Evolutionary conservation across 1,140 invertebrate species (phyloP).

Genomic region (Gryllus bimaculatus): DNA sequence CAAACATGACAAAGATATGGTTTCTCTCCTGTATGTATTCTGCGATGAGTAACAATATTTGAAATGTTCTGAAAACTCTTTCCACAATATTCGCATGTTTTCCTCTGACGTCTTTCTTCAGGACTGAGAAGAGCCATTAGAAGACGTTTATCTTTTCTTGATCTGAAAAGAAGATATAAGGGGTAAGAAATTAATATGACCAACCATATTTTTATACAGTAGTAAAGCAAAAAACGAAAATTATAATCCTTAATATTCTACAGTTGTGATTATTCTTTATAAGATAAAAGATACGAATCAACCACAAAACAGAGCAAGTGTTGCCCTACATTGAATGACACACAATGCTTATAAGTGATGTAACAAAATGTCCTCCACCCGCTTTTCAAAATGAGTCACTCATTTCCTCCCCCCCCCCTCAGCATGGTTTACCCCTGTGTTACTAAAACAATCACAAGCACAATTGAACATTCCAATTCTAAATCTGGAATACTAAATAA

Average conservation of each 20-base stretch:
- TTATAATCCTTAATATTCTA: neutral
- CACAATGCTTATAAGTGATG: too few relatives aligned
- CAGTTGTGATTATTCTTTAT: neutral
- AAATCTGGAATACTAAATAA: too few relatives aligned
- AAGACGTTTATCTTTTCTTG: neutral
- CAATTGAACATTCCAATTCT: too few relatives aligned
- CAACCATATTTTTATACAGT: neutral
- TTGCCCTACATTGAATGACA: too few relatives aligned
- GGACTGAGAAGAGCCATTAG: neutral
- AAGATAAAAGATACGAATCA: neutral
- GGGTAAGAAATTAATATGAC: neutral
- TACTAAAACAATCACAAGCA: too few relatives aligned
- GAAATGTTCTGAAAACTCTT: constrained; percentile 38
- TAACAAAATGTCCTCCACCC: too few relatives aligned
- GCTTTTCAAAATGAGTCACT: too few relatives aligned
- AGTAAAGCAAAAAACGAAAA: neutral
- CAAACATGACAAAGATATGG: constrained; percentile 37
- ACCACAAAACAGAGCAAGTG: neutral
- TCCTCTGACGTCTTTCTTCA: neutral
- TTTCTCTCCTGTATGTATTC: constrained; percentile 4
- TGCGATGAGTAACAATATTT: neutral
- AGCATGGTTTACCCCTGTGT: too few relatives aligned
- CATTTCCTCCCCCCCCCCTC: too few relatives aligned
- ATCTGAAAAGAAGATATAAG: neutral
- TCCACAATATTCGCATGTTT: constrained; percentile 38